Percentiles rank a stretch among this genome's conserved stretches.
Conservation (phyloP, 1,140 invertebrate genomes). For the Platyscapa corneri region DNA sequence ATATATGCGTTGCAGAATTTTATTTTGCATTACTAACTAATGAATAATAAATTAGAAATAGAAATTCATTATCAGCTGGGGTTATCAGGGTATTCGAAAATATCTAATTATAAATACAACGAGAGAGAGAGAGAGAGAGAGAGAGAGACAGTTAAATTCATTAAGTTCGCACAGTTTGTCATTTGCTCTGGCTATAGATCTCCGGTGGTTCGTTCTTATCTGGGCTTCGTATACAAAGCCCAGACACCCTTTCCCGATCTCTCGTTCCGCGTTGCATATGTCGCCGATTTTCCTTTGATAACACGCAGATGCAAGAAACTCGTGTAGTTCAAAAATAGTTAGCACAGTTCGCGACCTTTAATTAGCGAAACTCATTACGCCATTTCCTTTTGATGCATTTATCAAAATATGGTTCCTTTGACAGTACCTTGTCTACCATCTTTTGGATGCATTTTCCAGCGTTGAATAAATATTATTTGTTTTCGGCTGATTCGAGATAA, state of each 20-base stretch:
- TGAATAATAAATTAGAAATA: too few species aligned
- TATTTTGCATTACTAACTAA: too few species aligned
- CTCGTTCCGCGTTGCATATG: conserved; percentile 1
- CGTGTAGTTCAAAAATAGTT: conserved; percentile 42
- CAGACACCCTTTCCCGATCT: not conserved
- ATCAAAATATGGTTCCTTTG: conserved; percentile 27
- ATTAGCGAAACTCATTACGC: conserved; percentile 49
- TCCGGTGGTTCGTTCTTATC: conserved; percentile 35
- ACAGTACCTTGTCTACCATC: not conserved
- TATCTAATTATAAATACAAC: too few species aligned
- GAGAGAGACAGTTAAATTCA: too few species aligned
- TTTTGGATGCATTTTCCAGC: not conserved
- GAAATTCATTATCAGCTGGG: too few species aligned
- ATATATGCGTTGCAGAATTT: too few species aligned
- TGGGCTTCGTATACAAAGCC: conserved; percentile 1
- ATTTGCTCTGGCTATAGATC: too few species aligned
- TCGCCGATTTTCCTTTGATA: conserved; percentile 36
- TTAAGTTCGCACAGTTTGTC: too few species aligned
- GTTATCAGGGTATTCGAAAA: too few species aligned
- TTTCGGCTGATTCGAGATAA: not conserved
- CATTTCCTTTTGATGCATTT: conserved; percentile 23
- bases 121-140: too few species aligned
- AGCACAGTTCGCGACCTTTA: conserved; percentile 3
- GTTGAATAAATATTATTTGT: conserved; percentile 2
- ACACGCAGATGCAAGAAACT: not conserved